Conservation (phyloP, 2,888 invertebrate species). For the Frankliniella intonsa region DNA sequence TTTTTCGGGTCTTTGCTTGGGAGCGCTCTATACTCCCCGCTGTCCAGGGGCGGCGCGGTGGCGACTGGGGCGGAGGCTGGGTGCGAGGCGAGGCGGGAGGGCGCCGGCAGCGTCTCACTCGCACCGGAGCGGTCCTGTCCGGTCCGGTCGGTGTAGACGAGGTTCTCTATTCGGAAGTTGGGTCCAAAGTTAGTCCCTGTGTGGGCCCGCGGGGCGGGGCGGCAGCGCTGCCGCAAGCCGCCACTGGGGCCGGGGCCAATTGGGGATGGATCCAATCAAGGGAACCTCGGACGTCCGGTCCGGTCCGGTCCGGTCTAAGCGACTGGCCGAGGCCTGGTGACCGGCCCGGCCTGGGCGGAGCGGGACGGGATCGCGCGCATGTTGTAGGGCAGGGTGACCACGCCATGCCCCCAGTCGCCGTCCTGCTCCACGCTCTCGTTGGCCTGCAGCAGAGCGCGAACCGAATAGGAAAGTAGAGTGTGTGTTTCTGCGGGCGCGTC, state of each 20-base stretch:
- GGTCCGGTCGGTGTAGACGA: neutral
- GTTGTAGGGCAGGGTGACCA: too few species aligned
- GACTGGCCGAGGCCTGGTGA: neutral
- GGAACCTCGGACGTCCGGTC: neutral
- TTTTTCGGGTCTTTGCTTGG: slow-evolving; percentile 10
- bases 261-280: neutral
- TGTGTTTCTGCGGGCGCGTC: too few species aligned
- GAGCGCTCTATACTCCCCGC: neutral
- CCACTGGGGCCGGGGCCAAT: neutral
- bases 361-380: neutral
- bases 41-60: neutral
- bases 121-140: neutral
- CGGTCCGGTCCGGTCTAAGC: neutral
- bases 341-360: neutral
- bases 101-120: neutral
- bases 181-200: neutral
- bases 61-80: neutral
- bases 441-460: too few species aligned
- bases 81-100: neutral
- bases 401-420: too few species aligned
- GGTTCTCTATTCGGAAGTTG: too few species aligned
- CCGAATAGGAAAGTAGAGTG: too few species aligned
- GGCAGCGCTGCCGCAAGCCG: neutral
- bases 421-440: too few species aligned
- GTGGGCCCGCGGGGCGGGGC: neutral